Evolutionary conservation across 2,888 invertebrate species (phyloP), one percentile per base, ranked within the genome.

Genomic region (Dryobota labecula): DNA sequence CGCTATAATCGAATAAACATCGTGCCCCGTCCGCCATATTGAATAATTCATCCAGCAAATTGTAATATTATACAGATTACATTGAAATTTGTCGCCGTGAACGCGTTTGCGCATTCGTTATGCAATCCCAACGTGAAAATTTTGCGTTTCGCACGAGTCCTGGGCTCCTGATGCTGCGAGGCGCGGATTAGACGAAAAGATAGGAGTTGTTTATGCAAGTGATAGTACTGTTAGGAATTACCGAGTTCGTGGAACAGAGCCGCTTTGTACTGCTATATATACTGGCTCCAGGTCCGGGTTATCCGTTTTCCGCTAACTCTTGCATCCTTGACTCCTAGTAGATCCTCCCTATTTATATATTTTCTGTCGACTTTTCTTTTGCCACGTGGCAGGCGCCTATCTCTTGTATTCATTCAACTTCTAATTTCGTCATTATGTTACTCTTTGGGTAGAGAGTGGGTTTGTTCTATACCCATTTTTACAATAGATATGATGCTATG

Each of bases 1-100:
- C 87, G 78, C 84, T 86, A 87, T 91, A 90, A 92, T 93, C 91
- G 92, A 91, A 93, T 91, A 92, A 90, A 92, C 91, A 91, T 89
- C 87, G 88, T 83, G 84, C 68, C 82, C 78, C 87, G 87, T 85
- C 78, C 88, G 86, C 90, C 88, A 89, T 90, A 88, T 90, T 95
- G 95, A 92, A 95, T 95, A 90, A 95, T 95, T 94, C 95, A 95
- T 92, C 83, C 86, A 86, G 92, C 92, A 93, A 93, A 95, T 94
- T 93, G 94, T 93, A 91, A 92, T 93, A 93, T 94, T 94, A 94
- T 94, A 92, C 93, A 88, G 90, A 90, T 90, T 92, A 91, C 91
- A 88, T 89, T 88, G 91, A 92, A 90, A 94, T 94, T 94, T 92
- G 94, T 94, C 94, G 90, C 89, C 77, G 77, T 64, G 78, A 78